A percentile compares a stretch with the other conserved stretches of the same genome.
Conservation (phyloP, 2,113 vertebrate species). For the Bucco capensis region DNA sequence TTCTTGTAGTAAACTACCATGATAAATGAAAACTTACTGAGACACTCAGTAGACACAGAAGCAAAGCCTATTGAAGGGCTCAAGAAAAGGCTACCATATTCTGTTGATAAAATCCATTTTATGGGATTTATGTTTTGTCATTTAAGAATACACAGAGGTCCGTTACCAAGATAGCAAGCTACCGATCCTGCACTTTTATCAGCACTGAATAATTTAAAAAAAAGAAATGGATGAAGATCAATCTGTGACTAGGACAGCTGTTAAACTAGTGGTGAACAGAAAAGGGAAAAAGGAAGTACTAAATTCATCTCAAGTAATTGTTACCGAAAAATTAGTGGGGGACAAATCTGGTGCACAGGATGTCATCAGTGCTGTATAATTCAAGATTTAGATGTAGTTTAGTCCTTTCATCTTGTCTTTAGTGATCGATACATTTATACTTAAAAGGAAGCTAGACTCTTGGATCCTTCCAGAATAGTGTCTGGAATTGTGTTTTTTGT, state of each 20-base stretch:
- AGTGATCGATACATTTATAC: background rate
- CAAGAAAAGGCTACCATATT: background rate
- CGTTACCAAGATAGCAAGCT: background rate
- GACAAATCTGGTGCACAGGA: background rate
- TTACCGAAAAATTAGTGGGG: background rate
- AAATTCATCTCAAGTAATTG: background rate
- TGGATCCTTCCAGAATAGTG: background rate
- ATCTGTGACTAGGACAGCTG: background rate
- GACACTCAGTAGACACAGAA: background rate
- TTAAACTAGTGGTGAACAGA: background rate
- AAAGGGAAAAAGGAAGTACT: background rate
- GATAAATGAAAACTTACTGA: background rate
- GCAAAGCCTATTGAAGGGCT: background rate
- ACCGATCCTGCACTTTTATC: background rate
- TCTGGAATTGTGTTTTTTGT: background rate
- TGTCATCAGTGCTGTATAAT: background rate
- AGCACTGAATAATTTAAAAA: background rate
- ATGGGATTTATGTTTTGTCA: background rate
- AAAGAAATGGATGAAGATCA: background rate
- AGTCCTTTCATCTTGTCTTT: background rate
- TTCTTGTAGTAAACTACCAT: background rate
- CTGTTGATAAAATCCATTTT: background rate
- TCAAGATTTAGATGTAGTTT: background rate
- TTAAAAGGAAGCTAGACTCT: background rate
- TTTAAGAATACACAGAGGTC: background rate